These are phyloP conservation scores for Masnerella sp. DNA, from an alignment of 2,888 invertebrate genomes.

Conservation along the genomic window DNA sequence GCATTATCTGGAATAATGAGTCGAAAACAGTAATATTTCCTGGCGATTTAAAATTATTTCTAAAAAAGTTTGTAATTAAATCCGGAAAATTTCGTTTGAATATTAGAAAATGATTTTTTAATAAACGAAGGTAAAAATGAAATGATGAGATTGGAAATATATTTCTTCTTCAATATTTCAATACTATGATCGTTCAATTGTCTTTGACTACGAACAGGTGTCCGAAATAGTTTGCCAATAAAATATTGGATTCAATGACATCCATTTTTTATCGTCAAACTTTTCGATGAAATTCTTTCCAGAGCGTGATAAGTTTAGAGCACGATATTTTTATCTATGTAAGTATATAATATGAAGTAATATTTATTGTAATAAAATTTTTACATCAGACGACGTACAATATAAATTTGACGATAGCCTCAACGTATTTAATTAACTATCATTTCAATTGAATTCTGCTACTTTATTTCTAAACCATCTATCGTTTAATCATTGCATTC, in stretches of 20 bases:
- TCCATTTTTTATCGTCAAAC: constrained; percentile 41
- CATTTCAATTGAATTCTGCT: background rate
- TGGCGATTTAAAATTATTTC: constrained; percentile 50
- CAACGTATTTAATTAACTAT: background rate
- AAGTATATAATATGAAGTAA: background rate
- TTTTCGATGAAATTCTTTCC: constrained; percentile 27
- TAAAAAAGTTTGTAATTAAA: too few species aligned
- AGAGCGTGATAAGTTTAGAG: constrained; percentile 16
- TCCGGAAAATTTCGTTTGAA: too few species aligned
- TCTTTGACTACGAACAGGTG: constrained; percentile 39
- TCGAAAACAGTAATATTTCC: constrained; percentile 38
- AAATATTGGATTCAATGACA: constrained; percentile 28
- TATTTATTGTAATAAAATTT: background rate
- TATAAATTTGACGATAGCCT: too few species aligned
- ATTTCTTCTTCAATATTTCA: constrained; percentile 18
- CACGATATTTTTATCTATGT: constrained; percentile 8
- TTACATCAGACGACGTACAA: too few species aligned
- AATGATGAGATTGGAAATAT: too few species aligned
- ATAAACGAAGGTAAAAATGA: background rate
- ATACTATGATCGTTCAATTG: constrained; percentile 43
- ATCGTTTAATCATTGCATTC: constrained; percentile 6
- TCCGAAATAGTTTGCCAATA: constrained; percentile 42
- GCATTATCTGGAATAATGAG: constrained; percentile 39
- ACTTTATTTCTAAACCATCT: background rate
- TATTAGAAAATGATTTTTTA: too few species aligned